phyloP scores from a whole-genome alignment of 1,140 invertebrate species.

The Andrena cerasifolii region DNA sequence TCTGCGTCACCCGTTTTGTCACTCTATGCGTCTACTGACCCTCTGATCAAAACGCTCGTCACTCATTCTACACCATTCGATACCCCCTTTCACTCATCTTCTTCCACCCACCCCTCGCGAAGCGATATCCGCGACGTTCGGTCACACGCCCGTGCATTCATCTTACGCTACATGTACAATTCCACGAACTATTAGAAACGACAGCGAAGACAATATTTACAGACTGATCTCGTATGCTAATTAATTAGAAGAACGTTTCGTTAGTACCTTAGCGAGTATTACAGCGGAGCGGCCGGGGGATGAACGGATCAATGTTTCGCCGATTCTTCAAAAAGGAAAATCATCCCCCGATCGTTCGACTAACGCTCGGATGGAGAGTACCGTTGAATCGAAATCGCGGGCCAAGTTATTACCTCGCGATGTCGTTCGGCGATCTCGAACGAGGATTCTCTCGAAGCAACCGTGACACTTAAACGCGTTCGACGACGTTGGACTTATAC shows the following conservation, averaged over 20 bases:
- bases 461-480: not conserved
- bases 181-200: slow-evolving; percentile 62
- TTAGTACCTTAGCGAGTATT: slow-evolving; percentile 63
- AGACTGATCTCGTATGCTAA: slow-evolving; percentile 63
- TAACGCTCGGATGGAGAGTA: slow-evolving; percentile 13
- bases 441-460: not conserved
- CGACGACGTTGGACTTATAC: too few species aligned
- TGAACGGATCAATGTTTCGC: not conserved
- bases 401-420: not conserved
- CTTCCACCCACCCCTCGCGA: not conserved
- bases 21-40: not conserved
- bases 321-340: not conserved
- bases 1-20: not conserved
- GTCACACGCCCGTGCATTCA: slow-evolving; percentile 5
- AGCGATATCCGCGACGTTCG: too few species aligned
- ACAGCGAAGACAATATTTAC: slow-evolving; percentile 72
- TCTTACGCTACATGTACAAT: slow-evolving; percentile 36
- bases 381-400: slow-evolving; percentile 10
- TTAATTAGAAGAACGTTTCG: slow-evolving; percentile 54
- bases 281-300: slow-evolving; percentile 35
- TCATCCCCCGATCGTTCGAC: slow-evolving; percentile 46
- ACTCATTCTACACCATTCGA: not conserved
- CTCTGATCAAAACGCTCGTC: not conserved
- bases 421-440: not conserved
- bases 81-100: not conserved